Evolutionary conservation across 2,797 vertebrate genomes (phyloP).

Genomic region (Anisognathus igniventris): DNA sequence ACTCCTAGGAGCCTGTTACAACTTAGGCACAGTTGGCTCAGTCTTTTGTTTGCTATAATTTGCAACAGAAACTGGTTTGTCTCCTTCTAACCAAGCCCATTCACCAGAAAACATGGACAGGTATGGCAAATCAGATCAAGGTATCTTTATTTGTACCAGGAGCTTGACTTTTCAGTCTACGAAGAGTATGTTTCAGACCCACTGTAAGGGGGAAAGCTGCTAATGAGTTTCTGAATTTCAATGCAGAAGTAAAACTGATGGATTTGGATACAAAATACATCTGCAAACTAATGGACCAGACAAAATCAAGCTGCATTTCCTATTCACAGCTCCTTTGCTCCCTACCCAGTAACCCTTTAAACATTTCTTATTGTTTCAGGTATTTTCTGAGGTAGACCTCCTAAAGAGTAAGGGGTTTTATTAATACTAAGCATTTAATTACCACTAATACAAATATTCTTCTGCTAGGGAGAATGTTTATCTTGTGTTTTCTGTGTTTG

Average conservation of each 20-base stretch:
- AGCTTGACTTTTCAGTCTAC: neutral
- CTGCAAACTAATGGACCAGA: neutral
- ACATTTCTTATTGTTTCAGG: neutral
- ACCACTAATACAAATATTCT: neutral
- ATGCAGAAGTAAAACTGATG: neutral
- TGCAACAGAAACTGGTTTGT: neutral
- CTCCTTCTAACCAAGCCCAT: neutral
- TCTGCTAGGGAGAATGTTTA: neutral
- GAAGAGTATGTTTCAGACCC: neutral
- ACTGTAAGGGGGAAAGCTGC: neutral
- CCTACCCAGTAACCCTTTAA: neutral
- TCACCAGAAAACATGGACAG: neutral
- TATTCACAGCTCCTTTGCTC: neutral
- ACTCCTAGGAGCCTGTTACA: constrained; percentile 5
- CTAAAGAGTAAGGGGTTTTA: neutral
- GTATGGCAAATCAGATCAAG: neutral
- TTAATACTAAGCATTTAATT: neutral
- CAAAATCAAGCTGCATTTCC: constrained; percentile 22
- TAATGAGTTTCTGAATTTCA: neutral
- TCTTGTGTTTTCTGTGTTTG: neutral
- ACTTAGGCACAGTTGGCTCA: neutral
- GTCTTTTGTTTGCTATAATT: neutral
- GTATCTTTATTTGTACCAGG: neutral
- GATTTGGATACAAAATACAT: neutral
- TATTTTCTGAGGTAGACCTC: neutral